Evolutionary conservation across 1,140 invertebrate genomes (phyloP).

Genomic region (Phymorhynchus buccinoides): DNA sequence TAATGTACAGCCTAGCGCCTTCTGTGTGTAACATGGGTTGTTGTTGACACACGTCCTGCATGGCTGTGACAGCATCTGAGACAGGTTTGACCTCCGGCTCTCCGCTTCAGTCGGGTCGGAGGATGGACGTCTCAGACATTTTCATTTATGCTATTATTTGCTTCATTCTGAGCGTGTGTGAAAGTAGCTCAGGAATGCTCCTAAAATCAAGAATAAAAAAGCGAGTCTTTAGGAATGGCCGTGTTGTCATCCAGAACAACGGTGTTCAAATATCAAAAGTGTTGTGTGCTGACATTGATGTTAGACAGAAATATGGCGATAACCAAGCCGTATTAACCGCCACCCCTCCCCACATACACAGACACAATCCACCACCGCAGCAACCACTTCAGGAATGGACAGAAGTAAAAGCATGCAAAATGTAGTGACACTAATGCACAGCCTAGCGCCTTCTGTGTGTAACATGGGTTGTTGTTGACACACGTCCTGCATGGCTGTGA

Average conservation of each 20-base stretch:
- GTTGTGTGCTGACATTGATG: too few relatives aligned
- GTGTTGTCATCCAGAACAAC: too few relatives aligned
- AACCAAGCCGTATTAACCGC: too few relatives aligned
- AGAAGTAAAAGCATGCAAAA: too few relatives aligned
- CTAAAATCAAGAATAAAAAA: too few relatives aligned
- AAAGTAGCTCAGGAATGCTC: too few relatives aligned
- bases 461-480: not conserved
- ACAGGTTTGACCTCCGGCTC: not conserved
- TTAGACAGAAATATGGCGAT: too few relatives aligned
- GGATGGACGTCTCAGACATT: conserved; percentile 9
- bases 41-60: not conserved
- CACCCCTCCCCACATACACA: too few relatives aligned
- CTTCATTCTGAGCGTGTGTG: too few relatives aligned
- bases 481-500: not conserved
- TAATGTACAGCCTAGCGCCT: not conserved
- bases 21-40: not conserved
- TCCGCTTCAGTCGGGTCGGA: not conserved
- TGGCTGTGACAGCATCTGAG: not conserved
- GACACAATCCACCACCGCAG: too few relatives aligned
- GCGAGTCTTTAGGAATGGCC: too few relatives aligned
- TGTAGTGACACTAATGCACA: not conserved
- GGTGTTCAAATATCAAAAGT: conserved; percentile 19
- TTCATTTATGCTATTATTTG: not conserved
- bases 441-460: not conserved
- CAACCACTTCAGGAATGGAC: too few relatives aligned